Base-by-base conservation (phyloP, 2,797 vertebrate genomes). In the Sebastes matsubarae region DNA sequence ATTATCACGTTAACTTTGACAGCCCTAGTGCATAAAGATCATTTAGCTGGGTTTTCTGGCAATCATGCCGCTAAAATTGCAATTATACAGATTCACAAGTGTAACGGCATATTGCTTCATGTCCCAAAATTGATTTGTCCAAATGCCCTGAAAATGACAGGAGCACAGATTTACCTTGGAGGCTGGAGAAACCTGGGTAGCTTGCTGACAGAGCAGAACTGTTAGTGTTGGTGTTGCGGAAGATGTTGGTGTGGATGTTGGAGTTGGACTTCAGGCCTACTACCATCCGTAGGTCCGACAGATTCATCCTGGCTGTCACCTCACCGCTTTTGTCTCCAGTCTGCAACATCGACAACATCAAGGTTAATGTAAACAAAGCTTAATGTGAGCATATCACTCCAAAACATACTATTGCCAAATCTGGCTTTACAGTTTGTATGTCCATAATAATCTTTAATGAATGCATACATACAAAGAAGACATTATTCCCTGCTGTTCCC, bases 241-340 rank as follows among this genome's bases (percentile, higher is more conserved):
- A 92, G 22, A 92, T 83, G 74, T 82, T 88, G 22, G 85, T 54
- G 55, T 87, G 72, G 52, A 81, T 50, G 72, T 74, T 89, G 57
- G 87, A 69, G 82, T 85, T 95, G 64, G 93, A 91, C 80, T 95
- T 95, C 22, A 99, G 92, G 69, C 97, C 97, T 54, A 99, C 97
- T 59, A 97, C 97, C 94, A 98, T 95, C 68, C 97, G 97, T 54
- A 99, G 96, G 90, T 99, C 99, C 1, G 98, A 98, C 82, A 99
- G 93, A 82, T 99, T 99, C 92, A 99, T 97, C 80, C 96, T 96
- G 20, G 99, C 99, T 0, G 98, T 99, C 55, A 96, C 91, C 83
- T 99, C 98, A 2, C 97, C 96, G 42, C 94, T 97, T 92, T 96
- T 97, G 67, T 99, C 99, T 89, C 97, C 97, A 8, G 97, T 97